phyloP scores from a whole-genome alignment of 2,888 invertebrate species.

The Tortricodes alternella region DNA sequence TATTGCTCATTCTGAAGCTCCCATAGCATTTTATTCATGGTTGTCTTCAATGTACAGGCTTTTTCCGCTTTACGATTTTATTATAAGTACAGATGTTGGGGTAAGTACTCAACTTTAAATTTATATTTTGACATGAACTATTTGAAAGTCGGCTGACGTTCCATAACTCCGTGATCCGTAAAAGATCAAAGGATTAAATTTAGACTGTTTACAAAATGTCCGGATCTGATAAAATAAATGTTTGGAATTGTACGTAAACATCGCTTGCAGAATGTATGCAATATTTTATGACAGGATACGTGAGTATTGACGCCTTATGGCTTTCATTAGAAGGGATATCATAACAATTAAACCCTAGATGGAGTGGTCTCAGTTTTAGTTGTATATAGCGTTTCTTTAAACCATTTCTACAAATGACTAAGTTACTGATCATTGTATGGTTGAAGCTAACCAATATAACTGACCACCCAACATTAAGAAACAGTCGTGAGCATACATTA shows the following conservation, averaged over 20 bases:
- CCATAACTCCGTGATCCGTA: constrained; percentile 15
- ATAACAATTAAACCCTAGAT: not conserved
- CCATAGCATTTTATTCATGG: too few relatives aligned
- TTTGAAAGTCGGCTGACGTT: not conserved
- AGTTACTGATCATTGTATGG: not conserved
- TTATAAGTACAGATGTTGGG: too few relatives aligned
- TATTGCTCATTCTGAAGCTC: too few relatives aligned
- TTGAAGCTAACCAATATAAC: not conserved
- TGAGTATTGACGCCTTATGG: constrained; percentile 9
- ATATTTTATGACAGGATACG: constrained; percentile 29
- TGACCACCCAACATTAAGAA: not conserved
- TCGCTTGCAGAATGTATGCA: constrained; percentile 28
- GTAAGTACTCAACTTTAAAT: not conserved
- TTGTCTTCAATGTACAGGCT: too few relatives aligned
- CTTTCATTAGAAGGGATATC: constrained; percentile 19
- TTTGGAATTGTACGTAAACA: constrained; percentile 29
- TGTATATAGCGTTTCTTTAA: not conserved
- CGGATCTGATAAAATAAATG: constrained; percentile 32
- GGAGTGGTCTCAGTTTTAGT: not conserved
- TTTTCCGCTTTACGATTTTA: too few relatives aligned
- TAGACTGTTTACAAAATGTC: constrained; percentile 30
- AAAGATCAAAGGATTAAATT: constrained; percentile 27
- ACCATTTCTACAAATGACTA: not conserved
- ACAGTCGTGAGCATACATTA: not conserved
- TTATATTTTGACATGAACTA: constrained; percentile 5